Base-by-base conservation (phyloP, 1,140 invertebrate genomes). In the Cotesia vestalis region DNA sequence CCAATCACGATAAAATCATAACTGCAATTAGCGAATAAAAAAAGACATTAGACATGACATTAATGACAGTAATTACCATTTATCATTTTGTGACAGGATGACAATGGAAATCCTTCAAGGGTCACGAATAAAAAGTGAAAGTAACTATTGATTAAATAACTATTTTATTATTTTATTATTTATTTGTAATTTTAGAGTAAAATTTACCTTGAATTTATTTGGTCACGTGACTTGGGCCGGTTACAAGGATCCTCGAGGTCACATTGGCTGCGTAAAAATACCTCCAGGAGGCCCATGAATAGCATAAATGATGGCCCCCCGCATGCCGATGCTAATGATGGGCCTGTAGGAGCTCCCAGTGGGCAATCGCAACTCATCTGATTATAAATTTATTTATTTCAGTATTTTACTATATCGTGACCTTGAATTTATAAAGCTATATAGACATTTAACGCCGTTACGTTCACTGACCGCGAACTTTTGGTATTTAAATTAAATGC, bases 1-100 rank as follows among this genome's bases (percentile, higher is more conserved):
- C 96, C 96, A 67, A 97, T 92, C 27, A 95, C 91, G 74, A 95
- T 92, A 85, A 95, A 95, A 84, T 95, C 94, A 84, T 95, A 95
- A 77, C 89, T 92, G 79, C 59, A 83, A 79, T 59, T 76, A 66
- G 17, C 53, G 46, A 51, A 70, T 60, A 51, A 53, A 36, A 40
- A 36, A 53, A 64, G 38, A 52, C 9, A 53, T 9, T 55, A 51
- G n/a, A 55, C 66, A 2, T 57, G n/a, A n/a, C 14, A 51, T 20
- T 46, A 64, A 64, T 64, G 4, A 64, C 40, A 46, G 62, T 36
- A 6, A 61, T 34, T 61, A 36, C 6, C 34, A 34, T 36, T 35
- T 40, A n/a, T 36, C 11, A 63, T 38, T n/a, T 12, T n/a, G 5
- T 14, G 14, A 51, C 3, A 11, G 20, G 4, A 46, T 38, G 62